Base-by-base conservation (phyloP, 2,113 vertebrate genomes). In the Acanthochromis polyacanthus region DNA sequence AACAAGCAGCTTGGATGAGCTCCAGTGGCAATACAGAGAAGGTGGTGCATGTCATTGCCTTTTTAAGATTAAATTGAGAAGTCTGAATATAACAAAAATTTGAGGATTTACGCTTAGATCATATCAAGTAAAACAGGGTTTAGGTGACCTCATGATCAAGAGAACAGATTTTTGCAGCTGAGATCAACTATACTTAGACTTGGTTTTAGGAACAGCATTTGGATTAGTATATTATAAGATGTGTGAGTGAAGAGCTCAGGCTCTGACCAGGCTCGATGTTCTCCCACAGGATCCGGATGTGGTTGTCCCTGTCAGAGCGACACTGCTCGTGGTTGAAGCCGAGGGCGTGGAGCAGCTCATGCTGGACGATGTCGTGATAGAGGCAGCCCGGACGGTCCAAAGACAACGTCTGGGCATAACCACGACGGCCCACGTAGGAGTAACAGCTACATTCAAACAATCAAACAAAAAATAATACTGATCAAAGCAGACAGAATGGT, bases 281-380 rank as follows among this genome's bases (percentile, higher is more conserved):
- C 38, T 93, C 15, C 88, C 90, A 88, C 22, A 92, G 78, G 61
- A 95, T 70, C 0, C 45, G 65, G 80, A 95, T 90, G 78, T 95
- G 67, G 20, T 85, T 45, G 78, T 94, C 93, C 43, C 94, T 80
- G 92, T 95, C 94, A 0, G 82, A 91, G 72, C 93, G 89, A 28
- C 89, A 91, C 76, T 95, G 94, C 53, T 95, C 94, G 15, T 95
- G 94, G 87, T 94, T 88, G 78, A 95, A 94, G 57, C 94, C 93
- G 7, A 95, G 86, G 0, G 92, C 87, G 10, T 95, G 94, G 1
- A 95, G 87, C 69, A 94, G 83, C 84, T 95, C 93, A 2, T 94
- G 94, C 57, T 92, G 92, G 19, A 93, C 87, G 0, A 91, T 84
- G 65, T 38, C 88, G 76, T 90, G 87, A 82, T 91, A 93, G 9